Base-by-base conservation (phyloP, 2,888 invertebrate genomes). In the Tillus elongatus region DNA sequence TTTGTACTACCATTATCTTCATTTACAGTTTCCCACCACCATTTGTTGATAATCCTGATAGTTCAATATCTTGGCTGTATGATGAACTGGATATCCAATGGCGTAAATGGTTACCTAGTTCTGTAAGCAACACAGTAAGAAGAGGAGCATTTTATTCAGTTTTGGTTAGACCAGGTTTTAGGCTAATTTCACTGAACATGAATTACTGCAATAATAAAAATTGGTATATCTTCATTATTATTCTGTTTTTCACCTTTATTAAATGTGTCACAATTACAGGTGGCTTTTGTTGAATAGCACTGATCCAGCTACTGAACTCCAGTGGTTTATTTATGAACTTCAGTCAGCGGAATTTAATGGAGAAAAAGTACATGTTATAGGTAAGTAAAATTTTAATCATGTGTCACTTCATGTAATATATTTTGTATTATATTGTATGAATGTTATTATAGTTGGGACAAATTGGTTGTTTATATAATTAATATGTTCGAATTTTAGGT, bases 311-410 rank as follows among this genome's bases (percentile, higher is more conserved):
- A 90, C 87, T 1, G 91, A 96, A 60, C 69, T 97, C 12, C 88
- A 90, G 52, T 97, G 96, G 96, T 75, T 97, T 36, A 88, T 96
- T 43, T 85, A 88, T 52, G 91, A 93, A 60, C 69, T 97, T 8
- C 92, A 93, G 58, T 83, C 87, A 8, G 92, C 96, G 0, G 96
- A 96, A 65, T 84, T 89, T 60, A 88, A 83, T 48, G 86, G 84
- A 9, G 92, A 93, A 63, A 92, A 95, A 64, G 96, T 96, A 8
- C 95, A 96, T 57, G 83, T 97, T n/a, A 85, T 97, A 36, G 93
- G 81, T 37, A 49, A 35, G 36, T 30, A 40, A 26, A n/a, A n/a
- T n/a, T n/a, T n/a, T n/a, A n/a, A 28, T 35, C 6, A 12, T n/a
- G 9, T 9, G 11, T 34, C 29, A 27, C 13, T 10, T 9, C 24